Conservation (phyloP, 2,888 invertebrate genomes). For the Calephelis perditalis region DNA sequence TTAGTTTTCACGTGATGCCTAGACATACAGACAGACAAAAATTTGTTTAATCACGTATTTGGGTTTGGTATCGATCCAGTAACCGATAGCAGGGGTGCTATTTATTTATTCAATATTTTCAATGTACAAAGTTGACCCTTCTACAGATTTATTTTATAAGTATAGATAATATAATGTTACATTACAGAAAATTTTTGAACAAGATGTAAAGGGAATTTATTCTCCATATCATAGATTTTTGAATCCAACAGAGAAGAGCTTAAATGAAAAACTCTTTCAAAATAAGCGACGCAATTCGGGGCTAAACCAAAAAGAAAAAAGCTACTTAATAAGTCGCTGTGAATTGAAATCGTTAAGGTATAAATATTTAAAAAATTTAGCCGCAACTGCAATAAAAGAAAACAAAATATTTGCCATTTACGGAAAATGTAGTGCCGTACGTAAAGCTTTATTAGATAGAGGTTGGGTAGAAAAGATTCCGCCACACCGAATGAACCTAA, state of each 20-base stretch:
- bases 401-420: conserved; percentile 76
- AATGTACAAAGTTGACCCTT: too few species aligned
- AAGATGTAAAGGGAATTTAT: conserved; percentile 36
- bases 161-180: not conserved
- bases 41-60: too few species aligned
- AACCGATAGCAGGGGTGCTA: too few species aligned
- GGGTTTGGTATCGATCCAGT: too few species aligned
- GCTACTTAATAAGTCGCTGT: conserved; percentile 52
- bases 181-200: conserved; percentile 38
- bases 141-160: too few species aligned
- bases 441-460: conserved; percentile 77
- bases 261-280: conserved; percentile 22
- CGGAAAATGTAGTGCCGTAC: conserved; percentile 71
- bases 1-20: too few species aligned
- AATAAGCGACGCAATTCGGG: conserved; percentile 30
- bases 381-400: conserved; percentile 63
- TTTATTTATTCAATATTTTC: too few species aligned
- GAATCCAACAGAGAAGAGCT: conserved; percentile 25
- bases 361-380: conserved; percentile 56
- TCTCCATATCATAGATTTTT: conserved; percentile 40
- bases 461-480: conserved; percentile 87
- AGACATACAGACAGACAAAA: too few species aligned
- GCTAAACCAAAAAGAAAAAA: conserved; percentile 57
- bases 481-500: conserved; percentile 51
- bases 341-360: conserved; percentile 48